phyloP scores from a whole-genome alignment of 2,888 invertebrate species.

The Gryllus longicercus region DNA sequence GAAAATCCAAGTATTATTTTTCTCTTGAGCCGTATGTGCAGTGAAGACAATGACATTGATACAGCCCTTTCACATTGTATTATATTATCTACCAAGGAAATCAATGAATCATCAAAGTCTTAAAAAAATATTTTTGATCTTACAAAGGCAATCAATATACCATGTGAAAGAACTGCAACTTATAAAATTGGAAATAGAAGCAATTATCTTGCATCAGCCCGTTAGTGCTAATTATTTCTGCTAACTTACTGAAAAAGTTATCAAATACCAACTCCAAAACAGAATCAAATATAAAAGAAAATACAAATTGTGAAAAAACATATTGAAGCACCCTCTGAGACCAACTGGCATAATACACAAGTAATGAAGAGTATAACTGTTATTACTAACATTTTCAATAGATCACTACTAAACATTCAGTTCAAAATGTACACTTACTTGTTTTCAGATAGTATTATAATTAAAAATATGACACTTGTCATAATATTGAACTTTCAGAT shows the following conservation, averaged over 20 bases:
- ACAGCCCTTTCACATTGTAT: conserved; percentile 5
- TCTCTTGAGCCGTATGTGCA: neutral
- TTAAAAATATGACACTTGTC: neutral
- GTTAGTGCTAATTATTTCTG: neutral
- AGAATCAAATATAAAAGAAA: neutral
- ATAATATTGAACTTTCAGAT: neutral
- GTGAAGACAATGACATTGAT: neutral
- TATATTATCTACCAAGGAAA: no score
- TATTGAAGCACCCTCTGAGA: neutral
- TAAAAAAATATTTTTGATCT: no score
- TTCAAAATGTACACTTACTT: conserved; percentile 20
- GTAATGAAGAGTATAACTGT: neutral
- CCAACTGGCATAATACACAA: neutral
- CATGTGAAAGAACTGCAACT: neutral
- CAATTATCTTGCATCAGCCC: no score
- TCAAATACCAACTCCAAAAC: neutral
- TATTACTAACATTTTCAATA: conserved; percentile 27
- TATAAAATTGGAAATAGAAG: no score
- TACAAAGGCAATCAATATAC: no score
- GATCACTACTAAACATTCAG: conserved; percentile 28
- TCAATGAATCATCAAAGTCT: no score
- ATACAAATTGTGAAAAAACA: neutral
- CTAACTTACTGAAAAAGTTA: neutral
- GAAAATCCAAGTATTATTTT: neutral
- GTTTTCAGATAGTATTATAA: neutral